These are phyloP conservation scores for Halcyon malimbica DNA, from an alignment of 2,113 vertebrate species.

Conservation along the genomic window DNA sequence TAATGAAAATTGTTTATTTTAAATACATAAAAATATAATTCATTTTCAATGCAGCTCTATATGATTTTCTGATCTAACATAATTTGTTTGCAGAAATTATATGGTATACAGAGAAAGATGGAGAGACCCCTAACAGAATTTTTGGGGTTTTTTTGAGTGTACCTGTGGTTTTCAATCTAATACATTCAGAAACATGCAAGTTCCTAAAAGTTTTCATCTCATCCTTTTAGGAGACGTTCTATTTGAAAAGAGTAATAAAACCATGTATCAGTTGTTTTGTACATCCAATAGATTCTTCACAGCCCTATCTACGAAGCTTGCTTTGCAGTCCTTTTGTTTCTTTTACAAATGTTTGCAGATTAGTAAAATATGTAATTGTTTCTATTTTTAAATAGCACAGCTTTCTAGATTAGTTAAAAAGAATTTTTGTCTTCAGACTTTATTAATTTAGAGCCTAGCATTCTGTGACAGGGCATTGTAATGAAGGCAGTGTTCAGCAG, in stretches of 20 bases:
- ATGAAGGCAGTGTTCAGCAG: neutral
- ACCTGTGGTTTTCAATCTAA: neutral
- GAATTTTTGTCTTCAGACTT: neutral
- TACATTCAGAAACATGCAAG: neutral
- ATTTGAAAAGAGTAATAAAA: neutral
- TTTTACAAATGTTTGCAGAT: neutral
- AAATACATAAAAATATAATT: neutral
- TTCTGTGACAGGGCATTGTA: neutral
- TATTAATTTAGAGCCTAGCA: neutral
- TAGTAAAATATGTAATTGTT: neutral
- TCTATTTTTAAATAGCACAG: neutral
- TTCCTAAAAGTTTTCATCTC: neutral
- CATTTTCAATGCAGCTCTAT: neutral
- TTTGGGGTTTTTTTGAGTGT: neutral
- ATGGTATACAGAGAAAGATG: neutral
- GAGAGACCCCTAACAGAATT: neutral
- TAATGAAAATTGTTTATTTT: no score
- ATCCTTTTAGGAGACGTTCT: neutral
- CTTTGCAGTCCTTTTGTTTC: neutral
- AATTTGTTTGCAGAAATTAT: neutral
- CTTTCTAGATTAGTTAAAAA: neutral
- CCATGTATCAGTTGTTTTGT: neutral
- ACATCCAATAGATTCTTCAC: neutral
- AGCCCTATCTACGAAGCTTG: neutral
- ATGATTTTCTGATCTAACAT: neutral